Percentiles rank a stretch among this genome's conserved stretches.
Conservation (phyloP, 2,797 vertebrate species). For the Myripristis murdjan region DNA sequence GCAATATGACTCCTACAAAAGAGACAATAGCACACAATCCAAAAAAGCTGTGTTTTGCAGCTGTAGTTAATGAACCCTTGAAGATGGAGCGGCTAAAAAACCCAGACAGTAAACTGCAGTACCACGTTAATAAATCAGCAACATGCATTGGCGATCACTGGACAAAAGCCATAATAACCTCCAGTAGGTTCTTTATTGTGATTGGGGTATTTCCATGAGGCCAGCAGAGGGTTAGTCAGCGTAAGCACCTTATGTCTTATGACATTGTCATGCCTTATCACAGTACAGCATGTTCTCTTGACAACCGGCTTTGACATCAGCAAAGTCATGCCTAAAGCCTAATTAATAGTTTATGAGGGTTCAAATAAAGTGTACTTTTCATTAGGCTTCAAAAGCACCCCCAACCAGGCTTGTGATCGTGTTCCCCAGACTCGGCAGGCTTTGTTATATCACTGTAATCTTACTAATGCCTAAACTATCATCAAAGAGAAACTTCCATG, state of each 20-base stretch:
- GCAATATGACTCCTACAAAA: no score
- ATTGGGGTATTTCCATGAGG: neutral
- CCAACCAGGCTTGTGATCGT: slow-evolving; percentile 32
- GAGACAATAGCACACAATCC: neutral
- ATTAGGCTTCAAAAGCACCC: slow-evolving; percentile 10
- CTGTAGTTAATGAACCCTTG: neutral
- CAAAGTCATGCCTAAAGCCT: slow-evolving; percentile 17
- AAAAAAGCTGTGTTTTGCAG: neutral
- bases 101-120: no score
- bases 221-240: neutral
- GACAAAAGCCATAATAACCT: neutral
- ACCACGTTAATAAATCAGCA: neutral
- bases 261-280: slow-evolving; percentile 2
- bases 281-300: slow-evolving; percentile 3
- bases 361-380: slow-evolving; percentile 40
- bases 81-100: neutral
- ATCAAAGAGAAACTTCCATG: slow-evolving; percentile 42
- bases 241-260: slow-evolving; percentile 2
- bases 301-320: slow-evolving; percentile 19
- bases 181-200: neutral
- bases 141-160: no score
- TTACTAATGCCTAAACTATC: slow-evolving; percentile 38
- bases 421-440: slow-evolving; percentile 34
- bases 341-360: slow-evolving; percentile 36
- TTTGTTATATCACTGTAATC: slow-evolving; percentile 36